These are phyloP conservation scores for Malurus cyaneus DNA, from an alignment of 2,113 vertebrate genomes.

Conservation along the genomic window DNA sequence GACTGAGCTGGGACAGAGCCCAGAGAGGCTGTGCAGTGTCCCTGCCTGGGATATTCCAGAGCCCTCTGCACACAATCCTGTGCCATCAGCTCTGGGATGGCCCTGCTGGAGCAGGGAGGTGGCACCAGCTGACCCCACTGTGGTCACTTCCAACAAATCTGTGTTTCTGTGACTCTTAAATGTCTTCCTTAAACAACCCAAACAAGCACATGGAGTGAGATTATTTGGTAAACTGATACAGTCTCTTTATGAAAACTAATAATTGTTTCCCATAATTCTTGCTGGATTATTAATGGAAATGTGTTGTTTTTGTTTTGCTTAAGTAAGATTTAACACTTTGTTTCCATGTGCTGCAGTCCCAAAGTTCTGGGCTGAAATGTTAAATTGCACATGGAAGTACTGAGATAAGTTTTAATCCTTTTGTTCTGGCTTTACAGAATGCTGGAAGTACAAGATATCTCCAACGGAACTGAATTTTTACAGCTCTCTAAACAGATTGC, in stretches of 20 bases:
- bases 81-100: accelerated
- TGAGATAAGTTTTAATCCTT: background rate
- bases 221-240: background rate
- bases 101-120: accelerated
- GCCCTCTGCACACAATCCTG: accelerated
- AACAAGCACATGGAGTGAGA: background rate
- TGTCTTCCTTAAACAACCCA: background rate
- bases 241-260: background rate
- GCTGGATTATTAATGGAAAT: background rate
- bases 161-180: background rate
- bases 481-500: background rate
- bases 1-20: accelerated
- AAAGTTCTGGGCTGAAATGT: background rate
- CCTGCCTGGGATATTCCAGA: background rate
- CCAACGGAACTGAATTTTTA: background rate
- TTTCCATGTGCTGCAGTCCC: background rate
- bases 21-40: background rate
- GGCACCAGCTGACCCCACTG: accelerated
- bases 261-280: background rate
- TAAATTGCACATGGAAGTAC: background rate
- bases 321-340: background rate
- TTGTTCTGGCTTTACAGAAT: background rate
- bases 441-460: background rate
- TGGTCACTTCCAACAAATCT: background rate
- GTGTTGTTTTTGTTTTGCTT: background rate